These are phyloP conservation scores for Rapana venosa DNA, from an alignment of 2,888 invertebrate species.

Conservation along the genomic window DNA sequence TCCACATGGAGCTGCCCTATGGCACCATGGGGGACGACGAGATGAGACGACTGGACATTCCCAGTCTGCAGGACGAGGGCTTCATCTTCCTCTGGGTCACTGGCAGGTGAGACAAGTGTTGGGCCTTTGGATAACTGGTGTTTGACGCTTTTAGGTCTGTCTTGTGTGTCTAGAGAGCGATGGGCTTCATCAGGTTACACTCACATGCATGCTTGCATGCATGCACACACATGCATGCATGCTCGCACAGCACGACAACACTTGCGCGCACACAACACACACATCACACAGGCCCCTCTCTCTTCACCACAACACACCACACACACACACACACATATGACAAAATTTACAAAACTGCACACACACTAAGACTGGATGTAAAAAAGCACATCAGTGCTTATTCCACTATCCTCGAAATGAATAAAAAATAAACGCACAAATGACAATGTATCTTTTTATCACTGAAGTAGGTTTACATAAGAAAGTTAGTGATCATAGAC, in stretches of 20 bases:
- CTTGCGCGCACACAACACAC: too few species aligned
- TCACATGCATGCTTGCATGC: neutral
- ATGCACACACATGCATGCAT: neutral
- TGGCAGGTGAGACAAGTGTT: constrained; percentile 82
- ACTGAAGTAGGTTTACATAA: too few species aligned
- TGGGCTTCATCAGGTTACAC: neutral
- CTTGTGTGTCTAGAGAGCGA: neutral
- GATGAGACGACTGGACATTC: constrained; percentile 96
- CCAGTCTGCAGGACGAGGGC: constrained; percentile 95
- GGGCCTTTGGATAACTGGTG: neutral
- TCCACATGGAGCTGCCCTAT: constrained; percentile 99
- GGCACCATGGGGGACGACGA: constrained; percentile 99
- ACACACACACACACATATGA: too few species aligned
- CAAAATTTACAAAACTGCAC: too few species aligned
- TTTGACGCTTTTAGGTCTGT: neutral
- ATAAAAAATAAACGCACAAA: too few species aligned
- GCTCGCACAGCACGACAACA: neutral
- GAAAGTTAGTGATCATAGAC: too few species aligned
- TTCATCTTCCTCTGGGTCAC: constrained; percentile 98
- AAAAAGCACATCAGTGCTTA: too few species aligned
- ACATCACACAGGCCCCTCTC: too few species aligned
- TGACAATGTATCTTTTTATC: too few species aligned
- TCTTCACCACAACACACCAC: too few species aligned
- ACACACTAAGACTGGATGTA: too few species aligned
- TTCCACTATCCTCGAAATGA: too few species aligned